phyloP scores from a whole-genome alignment of 2,113 vertebrate genomes.

The Otis tarda region DNA sequence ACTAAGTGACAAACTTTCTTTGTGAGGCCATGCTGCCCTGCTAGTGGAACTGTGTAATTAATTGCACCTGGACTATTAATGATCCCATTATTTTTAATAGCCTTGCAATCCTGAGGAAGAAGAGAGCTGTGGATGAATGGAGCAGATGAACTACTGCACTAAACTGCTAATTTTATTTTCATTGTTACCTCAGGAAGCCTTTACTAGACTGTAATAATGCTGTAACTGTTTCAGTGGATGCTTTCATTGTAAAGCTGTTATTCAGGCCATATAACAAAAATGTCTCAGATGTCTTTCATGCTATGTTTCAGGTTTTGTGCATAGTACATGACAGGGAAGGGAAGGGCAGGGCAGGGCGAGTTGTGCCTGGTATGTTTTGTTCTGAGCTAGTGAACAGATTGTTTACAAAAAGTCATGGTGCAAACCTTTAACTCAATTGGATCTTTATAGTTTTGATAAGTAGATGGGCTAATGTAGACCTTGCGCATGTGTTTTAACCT shows the following conservation, averaged over 20 bases:
- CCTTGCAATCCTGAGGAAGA: not conserved
- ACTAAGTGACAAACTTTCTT: not conserved
- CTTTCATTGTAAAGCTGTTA: not conserved
- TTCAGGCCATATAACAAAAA: not conserved
- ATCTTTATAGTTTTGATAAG: not conserved
- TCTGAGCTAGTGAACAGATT: not conserved
- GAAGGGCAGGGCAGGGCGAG: not conserved
- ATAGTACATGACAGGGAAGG: not conserved
- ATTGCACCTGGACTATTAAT: not conserved
- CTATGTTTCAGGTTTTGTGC: not conserved
- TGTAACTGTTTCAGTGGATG: not conserved
- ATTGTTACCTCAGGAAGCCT: conserved; percentile 43
- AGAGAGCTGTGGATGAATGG: not conserved
- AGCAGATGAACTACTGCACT: not conserved
- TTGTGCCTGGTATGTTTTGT: not conserved
- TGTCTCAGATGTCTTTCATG: not conserved
- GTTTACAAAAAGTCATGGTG: not conserved
- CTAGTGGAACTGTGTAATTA: not conserved
- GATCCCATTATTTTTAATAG: not conserved
- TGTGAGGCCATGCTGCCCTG: not conserved
- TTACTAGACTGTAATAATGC: not conserved
- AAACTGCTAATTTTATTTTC: conserved; percentile 30
- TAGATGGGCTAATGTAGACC: not conserved
- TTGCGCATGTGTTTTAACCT: not conserved
- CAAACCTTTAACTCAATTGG: not conserved